Conservation (phyloP, 2,113 vertebrate species). For the Spilogale gracilis region DNA sequence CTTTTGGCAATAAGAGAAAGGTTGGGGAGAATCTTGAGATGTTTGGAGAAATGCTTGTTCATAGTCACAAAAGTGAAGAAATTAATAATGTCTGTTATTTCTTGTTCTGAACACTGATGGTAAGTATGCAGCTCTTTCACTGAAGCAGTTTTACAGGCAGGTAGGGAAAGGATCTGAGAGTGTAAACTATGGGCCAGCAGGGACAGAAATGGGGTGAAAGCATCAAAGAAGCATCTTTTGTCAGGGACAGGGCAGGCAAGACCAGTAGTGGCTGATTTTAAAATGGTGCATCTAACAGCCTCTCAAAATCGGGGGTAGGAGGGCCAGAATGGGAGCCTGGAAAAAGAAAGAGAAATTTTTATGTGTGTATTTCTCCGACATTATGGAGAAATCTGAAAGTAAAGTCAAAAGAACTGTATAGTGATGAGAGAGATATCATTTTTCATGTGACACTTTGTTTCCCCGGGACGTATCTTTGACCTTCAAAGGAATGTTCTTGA, state of each 20-base stretch:
- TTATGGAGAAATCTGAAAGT: constrained; percentile 41
- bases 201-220: constrained; percentile 43
- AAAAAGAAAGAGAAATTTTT: not conserved
- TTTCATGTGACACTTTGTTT: constrained; percentile 63
- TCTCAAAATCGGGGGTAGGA: constrained; percentile 31
- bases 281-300: not conserved
- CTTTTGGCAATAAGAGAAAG: constrained; percentile 29
- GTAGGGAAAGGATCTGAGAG: constrained; percentile 21
- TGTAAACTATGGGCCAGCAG: not conserved
- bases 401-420: constrained; percentile 47
- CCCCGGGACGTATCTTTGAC: constrained; percentile 17
- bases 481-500: constrained; percentile 53
- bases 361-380: not conserved
- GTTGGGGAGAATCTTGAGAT: constrained; percentile 57
- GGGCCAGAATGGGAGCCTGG: not conserved
- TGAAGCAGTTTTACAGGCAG: constrained; percentile 32
- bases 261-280: not conserved
- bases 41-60: constrained; percentile 69
- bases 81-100: constrained; percentile 66
- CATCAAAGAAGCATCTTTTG: constrained; percentile 50
- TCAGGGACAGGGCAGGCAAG: constrained; percentile 1
- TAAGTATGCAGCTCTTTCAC: constrained; percentile 48
- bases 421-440: not conserved
- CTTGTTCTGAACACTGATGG: constrained; percentile 43
- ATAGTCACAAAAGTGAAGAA: constrained; percentile 60